Evolutionary conservation across 1,140 invertebrate species (phyloP).

Genomic region (Phenacoccus solenopsis): DNA sequence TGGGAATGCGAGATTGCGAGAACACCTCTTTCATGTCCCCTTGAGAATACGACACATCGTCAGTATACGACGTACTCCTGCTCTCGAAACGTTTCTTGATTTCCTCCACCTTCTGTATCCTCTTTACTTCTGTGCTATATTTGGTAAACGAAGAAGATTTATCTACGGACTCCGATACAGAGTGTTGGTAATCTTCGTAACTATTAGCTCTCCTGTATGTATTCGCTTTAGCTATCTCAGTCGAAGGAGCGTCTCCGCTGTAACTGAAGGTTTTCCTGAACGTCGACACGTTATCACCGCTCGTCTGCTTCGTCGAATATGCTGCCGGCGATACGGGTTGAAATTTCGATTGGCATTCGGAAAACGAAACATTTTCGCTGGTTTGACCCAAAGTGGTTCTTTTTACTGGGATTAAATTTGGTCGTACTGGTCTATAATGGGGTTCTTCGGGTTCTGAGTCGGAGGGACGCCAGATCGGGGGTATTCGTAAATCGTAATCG

Average conservation of each 20-base stretch:
- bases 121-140: constrained; percentile 31
- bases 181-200: not conserved
- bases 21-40: not conserved
- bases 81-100: constrained; percentile 33
- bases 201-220: not conserved
- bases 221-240: not conserved
- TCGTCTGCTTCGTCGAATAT: not conserved
- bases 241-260: not conserved
- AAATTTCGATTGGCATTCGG: not conserved
- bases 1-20: not conserved
- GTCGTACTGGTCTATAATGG: constrained; percentile 42
- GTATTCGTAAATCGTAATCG: constrained; percentile 51
- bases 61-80: not conserved
- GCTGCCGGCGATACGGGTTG: not conserved
- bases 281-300: not conserved
- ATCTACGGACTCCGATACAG: not conserved
- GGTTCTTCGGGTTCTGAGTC: constrained; percentile 41
- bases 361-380: not conserved
- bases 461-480: constrained; percentile 43
- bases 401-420: constrained; percentile 33
- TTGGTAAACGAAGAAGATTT: constrained; percentile 9
- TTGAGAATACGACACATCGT: not conserved
- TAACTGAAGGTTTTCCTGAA: not conserved
- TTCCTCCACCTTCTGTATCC: constrained; percentile 31
- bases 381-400: not conserved